These are phyloP conservation scores for Mormyrops attenuatus DNA, from an alignment of 2,797 vertebrate species.

Conservation along the genomic window DNA sequence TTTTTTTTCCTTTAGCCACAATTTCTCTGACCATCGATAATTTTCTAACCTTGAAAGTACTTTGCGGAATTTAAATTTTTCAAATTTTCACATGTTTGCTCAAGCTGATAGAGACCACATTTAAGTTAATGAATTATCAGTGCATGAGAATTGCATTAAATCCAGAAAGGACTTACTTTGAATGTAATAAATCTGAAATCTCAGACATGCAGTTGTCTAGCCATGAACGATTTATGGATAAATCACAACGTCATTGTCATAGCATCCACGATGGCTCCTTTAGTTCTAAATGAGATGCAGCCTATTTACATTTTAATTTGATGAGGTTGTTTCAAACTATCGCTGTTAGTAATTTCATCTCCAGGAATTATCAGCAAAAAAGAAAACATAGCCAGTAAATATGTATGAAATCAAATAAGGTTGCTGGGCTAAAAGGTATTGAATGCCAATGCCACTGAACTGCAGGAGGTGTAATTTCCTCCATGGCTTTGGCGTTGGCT, in stretches of 20 bases:
- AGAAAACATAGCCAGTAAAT: slow-evolving; percentile 72
- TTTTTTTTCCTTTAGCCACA: neutral
- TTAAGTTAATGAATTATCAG: neutral
- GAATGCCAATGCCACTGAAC: slow-evolving; percentile 71
- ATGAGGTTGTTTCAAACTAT: slow-evolving; percentile 66
- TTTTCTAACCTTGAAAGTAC: neutral
- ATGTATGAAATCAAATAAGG: slow-evolving; percentile 75
- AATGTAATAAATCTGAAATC: slow-evolving; percentile 25
- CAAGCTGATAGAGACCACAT: neutral
- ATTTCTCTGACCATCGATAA: neutral
- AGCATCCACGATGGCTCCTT: neutral
- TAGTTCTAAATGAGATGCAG: slow-evolving; percentile 62
- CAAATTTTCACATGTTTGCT: neutral
- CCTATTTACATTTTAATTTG: slow-evolving; percentile 76
- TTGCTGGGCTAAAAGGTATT: slow-evolving; percentile 74
- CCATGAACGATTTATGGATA: neutral
- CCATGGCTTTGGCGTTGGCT: slow-evolving; percentile 71
- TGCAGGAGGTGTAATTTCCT: slow-evolving; percentile 82
- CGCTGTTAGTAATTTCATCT: slow-evolving; percentile 74
- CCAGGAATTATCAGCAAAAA: slow-evolving; percentile 68
- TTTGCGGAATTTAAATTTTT: neutral
- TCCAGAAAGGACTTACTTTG: slow-evolving; percentile 54
- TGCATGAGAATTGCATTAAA: neutral
- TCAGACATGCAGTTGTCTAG: neutral
- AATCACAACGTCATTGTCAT: neutral